Conservation (phyloP, 2,113 vertebrate genomes). For the Pristiophorus japonicus region DNA sequence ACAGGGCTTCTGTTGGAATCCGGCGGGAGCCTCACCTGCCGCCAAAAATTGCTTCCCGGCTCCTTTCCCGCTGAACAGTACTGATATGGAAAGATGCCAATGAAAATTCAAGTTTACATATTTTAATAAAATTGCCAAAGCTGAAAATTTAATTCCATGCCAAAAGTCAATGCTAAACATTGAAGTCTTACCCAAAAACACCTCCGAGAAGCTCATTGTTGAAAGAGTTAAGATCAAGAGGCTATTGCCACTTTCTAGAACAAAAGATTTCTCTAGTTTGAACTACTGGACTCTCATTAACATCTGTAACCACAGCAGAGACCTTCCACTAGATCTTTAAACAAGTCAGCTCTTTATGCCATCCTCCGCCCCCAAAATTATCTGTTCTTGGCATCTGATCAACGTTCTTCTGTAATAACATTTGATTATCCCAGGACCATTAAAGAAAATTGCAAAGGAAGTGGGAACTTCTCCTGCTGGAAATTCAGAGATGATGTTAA, state of each 20-base stretch:
- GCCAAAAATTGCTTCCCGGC: not conserved
- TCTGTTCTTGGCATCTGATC: conserved; percentile 21
- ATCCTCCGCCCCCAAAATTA: conserved; percentile 10
- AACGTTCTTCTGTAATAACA: not conserved
- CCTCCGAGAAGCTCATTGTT: not conserved
- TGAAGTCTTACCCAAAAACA: not conserved
- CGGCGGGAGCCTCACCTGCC: not conserved
- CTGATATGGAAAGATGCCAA: not conserved
- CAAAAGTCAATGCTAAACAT: not conserved
- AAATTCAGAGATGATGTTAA: not conserved
- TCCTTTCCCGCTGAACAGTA: not conserved
- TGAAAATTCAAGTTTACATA: not conserved
- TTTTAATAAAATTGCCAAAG: not conserved
- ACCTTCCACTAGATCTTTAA: not conserved
- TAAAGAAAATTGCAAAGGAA: conserved; percentile 29
- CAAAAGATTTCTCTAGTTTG: not conserved
- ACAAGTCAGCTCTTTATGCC: conserved; percentile 11
- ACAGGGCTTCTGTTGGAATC: not conserved
- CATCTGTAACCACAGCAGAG: conserved; percentile 25
- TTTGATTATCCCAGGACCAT: not conserved
- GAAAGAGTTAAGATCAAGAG: not conserved
- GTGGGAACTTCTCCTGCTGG: conserved; percentile 19
- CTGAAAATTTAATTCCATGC: not conserved
- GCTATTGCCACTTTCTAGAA: not conserved
- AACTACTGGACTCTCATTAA: not conserved